Evolutionary conservation across 1,140 invertebrate genomes (phyloP).

Genomic region (Aphaenogaster floridana): DNA sequence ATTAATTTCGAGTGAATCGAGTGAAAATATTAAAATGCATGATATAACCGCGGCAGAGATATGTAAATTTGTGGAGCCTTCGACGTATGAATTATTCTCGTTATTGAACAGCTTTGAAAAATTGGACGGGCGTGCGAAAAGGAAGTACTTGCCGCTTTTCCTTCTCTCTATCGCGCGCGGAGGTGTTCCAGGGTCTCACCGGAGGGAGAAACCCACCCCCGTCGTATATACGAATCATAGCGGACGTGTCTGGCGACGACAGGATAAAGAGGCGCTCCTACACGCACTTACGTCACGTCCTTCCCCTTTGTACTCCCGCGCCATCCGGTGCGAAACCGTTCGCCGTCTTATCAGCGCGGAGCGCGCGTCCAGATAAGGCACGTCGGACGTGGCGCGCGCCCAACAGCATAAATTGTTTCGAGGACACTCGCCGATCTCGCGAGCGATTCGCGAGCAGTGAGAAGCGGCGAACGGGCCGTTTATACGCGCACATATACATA

Average conservation of each 20-base stretch:
- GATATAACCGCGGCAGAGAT: too few relatives aligned
- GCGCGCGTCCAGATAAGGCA: slow-evolving; percentile 82
- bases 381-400: slow-evolving; percentile 80
- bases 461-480: slow-evolving; percentile 43
- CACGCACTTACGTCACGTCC: slow-evolving; percentile 84
- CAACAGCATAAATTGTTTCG: slow-evolving; percentile 83
- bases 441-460: slow-evolving; percentile 72
- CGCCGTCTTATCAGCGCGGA: slow-evolving; percentile 79
- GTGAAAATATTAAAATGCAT: neutral
- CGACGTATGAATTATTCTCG: neutral
- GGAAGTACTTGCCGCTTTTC: neutral
- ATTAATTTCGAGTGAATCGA: neutral
- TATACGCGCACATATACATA: slow-evolving; percentile 8
- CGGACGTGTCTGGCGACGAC: slow-evolving; percentile 80
- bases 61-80: neutral
- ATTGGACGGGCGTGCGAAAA: neutral
- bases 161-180: neutral
- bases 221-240: slow-evolving; percentile 74
- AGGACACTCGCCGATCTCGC: slow-evolving; percentile 78
- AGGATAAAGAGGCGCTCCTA: slow-evolving; percentile 84
- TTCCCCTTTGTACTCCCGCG: slow-evolving; percentile 71
- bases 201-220: slow-evolving; percentile 44
- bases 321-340: slow-evolving; percentile 72
- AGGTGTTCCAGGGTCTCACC: slow-evolving; percentile 1
- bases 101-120: neutral